Base-by-base conservation (phyloP, 2,888 invertebrate genomes). In the Drosophila melanosoma region DNA sequence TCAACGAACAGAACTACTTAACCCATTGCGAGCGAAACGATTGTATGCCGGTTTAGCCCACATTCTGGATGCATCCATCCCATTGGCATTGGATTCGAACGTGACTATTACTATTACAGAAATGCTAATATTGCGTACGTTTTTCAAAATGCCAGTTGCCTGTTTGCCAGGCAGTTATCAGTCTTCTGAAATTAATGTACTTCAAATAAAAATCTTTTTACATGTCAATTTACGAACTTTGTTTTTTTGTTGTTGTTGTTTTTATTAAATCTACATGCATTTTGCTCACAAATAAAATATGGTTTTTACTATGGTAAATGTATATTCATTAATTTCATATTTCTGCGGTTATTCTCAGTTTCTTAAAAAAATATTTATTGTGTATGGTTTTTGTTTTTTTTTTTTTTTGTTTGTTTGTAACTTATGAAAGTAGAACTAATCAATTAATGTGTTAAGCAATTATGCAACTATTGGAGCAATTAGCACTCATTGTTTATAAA, bases 221-320 rank as follows among this genome's bases (percentile, higher is more conserved):
- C 68, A 54, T 72, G 48, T 80, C 63, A 65, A 58, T 71, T 71
- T 62, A 64, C 69, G 71, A 73, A 74, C 68, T 74, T 69, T n/a
- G 69, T 54, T 69, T 71, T 81, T 32, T 49, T 4, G 66, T 71
- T 81, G 20, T 35, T 52, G 12, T 69, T 68, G 73, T 79, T 85
- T 87, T 90, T 88, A 87, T 89, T 87, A 87, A 89, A 82, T 90
- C 89, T 87, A 90, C 85, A 82, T 84, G 84, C 78, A 82, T 89
- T 85, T 83, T 85, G 81, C 83, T 90, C 90, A 86, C 82, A 89
- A 90, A 90, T 90, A 82, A 90, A 84, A 89, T 86, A 84, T 89
- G 76, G 20, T 51, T 68, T 85, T 85, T 81, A 74, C 79, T 87
- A 87, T 85, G 74, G 77, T 87, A 87, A 80, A 80, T 84, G 70